Evolutionary conservation across 2,113 vertebrate species (phyloP), one percentile per base, ranked within the genome.

Genomic region (Phrynocephalus versicolor): DNA sequence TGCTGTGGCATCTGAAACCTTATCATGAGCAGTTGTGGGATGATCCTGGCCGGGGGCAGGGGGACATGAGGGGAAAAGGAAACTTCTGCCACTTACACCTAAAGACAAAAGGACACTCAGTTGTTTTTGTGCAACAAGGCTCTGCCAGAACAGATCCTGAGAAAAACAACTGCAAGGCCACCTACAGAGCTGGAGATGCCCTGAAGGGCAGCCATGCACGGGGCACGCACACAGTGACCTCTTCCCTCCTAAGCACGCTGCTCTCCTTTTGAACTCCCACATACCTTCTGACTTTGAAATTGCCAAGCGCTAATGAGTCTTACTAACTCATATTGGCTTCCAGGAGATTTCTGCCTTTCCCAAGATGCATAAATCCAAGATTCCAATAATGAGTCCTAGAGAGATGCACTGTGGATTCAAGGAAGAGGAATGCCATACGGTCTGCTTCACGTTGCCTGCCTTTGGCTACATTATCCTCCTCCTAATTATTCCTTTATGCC

Each of bases 271-370:
- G 2, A 55, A 51, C 14, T 60, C 55, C 67, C 30, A 72, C 58
- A 45, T 57, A 13, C 23, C 73, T 39, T 45, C 74, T 21, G 35
- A 64, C 8, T 74, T 27, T 73, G 33, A 79, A 16, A 25, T 33
- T 45, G 74, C 23, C 35, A 80, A 45, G 82, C 71, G 57, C 70
- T 37, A 65, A 75, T 45, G 67, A 74, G 70, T 7, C 76, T 74
- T 41, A 74, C 74, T 84, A 73, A 57, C 51, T 65, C 86, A 74
- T 74, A 58, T 79, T 75, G 81, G 33, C 75, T 69, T 71, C 14
- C 39, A 80, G 45, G 81, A 33, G 41, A 67, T 65, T 37, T 13
- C 55, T 83, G 41, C 65, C 33, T 73, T 74, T 37, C 35, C 64
- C n/a, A 62, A 79, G 69, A 83, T 51, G 45, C 45, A 51, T 51